phyloP scores from a whole-genome alignment of 2,797 vertebrate species.

The Cottoperca gobio region DNA sequence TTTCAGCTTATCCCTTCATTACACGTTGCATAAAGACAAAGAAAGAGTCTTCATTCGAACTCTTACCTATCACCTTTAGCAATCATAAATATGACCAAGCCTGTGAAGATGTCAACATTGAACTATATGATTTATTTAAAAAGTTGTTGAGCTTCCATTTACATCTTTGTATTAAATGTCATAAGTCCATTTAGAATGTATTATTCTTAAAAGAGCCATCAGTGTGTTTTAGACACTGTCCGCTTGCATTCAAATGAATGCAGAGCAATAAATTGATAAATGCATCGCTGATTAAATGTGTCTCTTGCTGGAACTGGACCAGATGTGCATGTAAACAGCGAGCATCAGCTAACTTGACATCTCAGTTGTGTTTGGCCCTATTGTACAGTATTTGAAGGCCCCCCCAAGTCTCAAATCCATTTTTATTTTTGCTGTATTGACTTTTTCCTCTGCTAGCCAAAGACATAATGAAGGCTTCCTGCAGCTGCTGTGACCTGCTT shows the following conservation, averaged over 20 bases:
- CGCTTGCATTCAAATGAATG: constrained; percentile 31
- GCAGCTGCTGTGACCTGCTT: constrained; percentile 79
- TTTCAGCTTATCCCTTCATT: constrained; percentile 48
- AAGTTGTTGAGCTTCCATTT: constrained; percentile 12
- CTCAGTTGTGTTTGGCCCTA: constrained; percentile 70
- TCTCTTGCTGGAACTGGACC: constrained; percentile 46
- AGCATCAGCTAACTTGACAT: constrained; percentile 72
- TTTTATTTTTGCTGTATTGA: constrained; percentile 86
- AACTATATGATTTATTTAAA: constrained; percentile 16
- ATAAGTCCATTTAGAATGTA: constrained; percentile 43
- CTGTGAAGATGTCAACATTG: constrained; percentile 5
- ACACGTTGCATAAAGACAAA: constrained; percentile 34
- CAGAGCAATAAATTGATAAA: constrained; percentile 51
- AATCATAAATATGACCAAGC: constrained; percentile 1
- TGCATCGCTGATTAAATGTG: constrained; percentile 54
- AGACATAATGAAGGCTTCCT: constrained; percentile 84
- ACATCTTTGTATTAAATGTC: constrained; percentile 7
- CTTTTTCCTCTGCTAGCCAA: constrained; percentile 78
- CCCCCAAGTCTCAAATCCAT: constrained; percentile 82
- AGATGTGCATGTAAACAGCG: constrained; percentile 60
- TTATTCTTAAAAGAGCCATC: constrained; percentile 18
- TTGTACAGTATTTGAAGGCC: constrained; percentile 79
- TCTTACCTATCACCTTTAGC: constrained; percentile 6
- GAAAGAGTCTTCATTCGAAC: constrained; percentile 10
- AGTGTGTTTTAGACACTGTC: constrained; percentile 28